phyloP scores from a whole-genome alignment of 2,797 vertebrate genomes.

The Miichthys miiuy region DNA sequence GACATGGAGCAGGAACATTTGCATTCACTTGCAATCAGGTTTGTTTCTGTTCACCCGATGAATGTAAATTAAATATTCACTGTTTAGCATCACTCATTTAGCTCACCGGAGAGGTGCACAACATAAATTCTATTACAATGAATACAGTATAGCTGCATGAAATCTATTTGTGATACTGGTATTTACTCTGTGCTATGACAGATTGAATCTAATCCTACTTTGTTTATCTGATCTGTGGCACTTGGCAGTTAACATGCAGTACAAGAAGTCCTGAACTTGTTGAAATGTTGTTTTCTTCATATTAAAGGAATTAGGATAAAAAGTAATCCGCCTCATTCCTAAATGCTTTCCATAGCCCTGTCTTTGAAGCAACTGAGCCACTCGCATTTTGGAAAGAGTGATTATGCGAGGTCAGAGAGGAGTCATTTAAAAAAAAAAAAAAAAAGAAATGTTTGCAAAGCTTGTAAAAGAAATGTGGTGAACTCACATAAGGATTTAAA shows the following conservation, averaged over 20 bases:
- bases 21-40: background rate
- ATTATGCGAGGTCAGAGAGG: conserved; percentile 18
- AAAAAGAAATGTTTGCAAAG: background rate
- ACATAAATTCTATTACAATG: background rate
- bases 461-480: conserved; percentile 1
- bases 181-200: background rate
- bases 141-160: background rate
- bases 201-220: background rate
- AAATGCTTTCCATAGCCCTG: background rate
- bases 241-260: background rate
- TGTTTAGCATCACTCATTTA: background rate
- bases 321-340: background rate
- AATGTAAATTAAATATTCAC: background rate
- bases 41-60: background rate
- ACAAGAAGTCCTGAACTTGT: too few relatives aligned
- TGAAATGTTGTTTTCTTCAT: background rate
- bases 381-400: conserved; percentile 11
- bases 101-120: background rate
- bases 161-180: background rate
- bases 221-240: background rate
- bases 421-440: background rate
- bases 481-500: conserved; percentile 27
- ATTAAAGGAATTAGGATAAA: background rate
- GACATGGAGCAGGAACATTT: background rate
- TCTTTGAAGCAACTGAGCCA: background rate